Conservation (phyloP, 2,888 invertebrate species). For the Nephrotoma guestfalica region DNA sequence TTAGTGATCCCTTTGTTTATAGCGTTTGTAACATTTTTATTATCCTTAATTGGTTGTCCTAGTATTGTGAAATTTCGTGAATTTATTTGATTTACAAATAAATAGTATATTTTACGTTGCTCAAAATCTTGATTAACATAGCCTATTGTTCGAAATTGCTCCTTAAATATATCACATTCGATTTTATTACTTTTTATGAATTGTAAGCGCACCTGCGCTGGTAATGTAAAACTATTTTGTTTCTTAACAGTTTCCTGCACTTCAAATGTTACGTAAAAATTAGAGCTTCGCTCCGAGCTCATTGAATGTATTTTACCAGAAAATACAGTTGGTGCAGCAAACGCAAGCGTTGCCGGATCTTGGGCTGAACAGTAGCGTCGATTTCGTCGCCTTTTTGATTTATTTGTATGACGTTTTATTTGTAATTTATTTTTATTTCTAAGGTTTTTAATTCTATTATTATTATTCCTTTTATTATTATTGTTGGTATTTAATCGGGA, state of each 20-base stretch:
- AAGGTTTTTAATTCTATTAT: conserved; percentile 6
- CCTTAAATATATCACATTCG: conserved; percentile 33
- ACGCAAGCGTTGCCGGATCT: conserved; percentile 49
- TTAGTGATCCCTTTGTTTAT: conserved; percentile 31
- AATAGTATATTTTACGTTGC: conserved; percentile 27
- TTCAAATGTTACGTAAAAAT: conserved; percentile 51
- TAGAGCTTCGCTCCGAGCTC: conserved; percentile 39
- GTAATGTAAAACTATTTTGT: conserved; percentile 31
- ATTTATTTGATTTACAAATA: conserved; percentile 31
- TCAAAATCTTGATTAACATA: conserved; percentile 28
- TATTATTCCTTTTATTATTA: conserved; percentile 15
- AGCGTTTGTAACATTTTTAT: conserved; percentile 24
- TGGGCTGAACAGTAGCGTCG: conserved; percentile 41
- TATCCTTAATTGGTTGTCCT: conserved; percentile 30
- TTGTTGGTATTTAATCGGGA: conserved; percentile 8
- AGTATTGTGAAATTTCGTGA: conserved; percentile 31
- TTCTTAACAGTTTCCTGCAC: conserved; percentile 48
- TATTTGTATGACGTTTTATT: not conserved
- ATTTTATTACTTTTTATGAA: conserved; percentile 26
- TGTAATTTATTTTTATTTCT: not conserved
- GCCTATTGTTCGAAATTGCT: conserved; percentile 26
- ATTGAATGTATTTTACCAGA: conserved; percentile 49
- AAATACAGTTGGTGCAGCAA: conserved; percentile 48
- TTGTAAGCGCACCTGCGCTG: conserved; percentile 26
- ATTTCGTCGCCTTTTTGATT: conserved; percentile 14